Conservation (phyloP, 2,888 invertebrate genomes). For the Hartigia nigra region DNA sequence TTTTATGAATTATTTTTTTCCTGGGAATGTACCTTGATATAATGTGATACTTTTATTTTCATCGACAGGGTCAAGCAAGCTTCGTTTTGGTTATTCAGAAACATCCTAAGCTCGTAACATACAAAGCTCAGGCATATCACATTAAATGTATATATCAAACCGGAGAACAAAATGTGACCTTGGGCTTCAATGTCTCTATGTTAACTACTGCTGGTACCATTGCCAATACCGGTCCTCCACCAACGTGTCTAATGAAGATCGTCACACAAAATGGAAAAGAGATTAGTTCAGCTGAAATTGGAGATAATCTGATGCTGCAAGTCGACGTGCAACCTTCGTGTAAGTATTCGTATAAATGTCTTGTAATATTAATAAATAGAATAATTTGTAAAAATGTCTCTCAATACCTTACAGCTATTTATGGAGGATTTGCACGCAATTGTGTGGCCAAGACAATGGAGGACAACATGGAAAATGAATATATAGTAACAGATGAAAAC, state of each 20-base stretch:
- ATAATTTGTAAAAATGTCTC: neutral
- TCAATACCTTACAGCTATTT: slow-evolving; percentile 75
- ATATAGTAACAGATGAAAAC: slow-evolving; percentile 92
- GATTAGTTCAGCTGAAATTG: slow-evolving; percentile 92
- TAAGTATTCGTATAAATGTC: slow-evolving; percentile 63
- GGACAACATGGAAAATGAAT: slow-evolving; percentile 88
- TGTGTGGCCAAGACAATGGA: slow-evolving; percentile 95
- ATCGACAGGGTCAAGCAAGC: slow-evolving; percentile 83
- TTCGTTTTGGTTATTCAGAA: slow-evolving; percentile 96
- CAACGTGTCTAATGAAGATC: slow-evolving; percentile 92
- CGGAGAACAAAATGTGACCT: slow-evolving; percentile 90
- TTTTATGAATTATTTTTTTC: neutral
- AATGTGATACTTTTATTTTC: slow-evolving; percentile 14
- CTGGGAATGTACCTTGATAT: neutral
- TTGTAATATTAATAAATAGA: slow-evolving; percentile 60
- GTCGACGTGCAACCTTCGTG: slow-evolving; percentile 83
- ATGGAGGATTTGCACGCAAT: slow-evolving; percentile 93
- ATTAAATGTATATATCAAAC: slow-evolving; percentile 96
- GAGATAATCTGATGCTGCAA: slow-evolving; percentile 87
- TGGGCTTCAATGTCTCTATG: slow-evolving; percentile 96
- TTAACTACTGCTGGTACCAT: slow-evolving; percentile 94
- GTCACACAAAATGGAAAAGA: slow-evolving; percentile 88
- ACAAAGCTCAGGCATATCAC: slow-evolving; percentile 95
- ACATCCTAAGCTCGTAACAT: slow-evolving; percentile 94
- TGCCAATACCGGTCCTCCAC: slow-evolving; percentile 94